phyloP scores from a whole-genome alignment of 1,140 invertebrate genomes.

The Ruditapes philippinarum region DNA sequence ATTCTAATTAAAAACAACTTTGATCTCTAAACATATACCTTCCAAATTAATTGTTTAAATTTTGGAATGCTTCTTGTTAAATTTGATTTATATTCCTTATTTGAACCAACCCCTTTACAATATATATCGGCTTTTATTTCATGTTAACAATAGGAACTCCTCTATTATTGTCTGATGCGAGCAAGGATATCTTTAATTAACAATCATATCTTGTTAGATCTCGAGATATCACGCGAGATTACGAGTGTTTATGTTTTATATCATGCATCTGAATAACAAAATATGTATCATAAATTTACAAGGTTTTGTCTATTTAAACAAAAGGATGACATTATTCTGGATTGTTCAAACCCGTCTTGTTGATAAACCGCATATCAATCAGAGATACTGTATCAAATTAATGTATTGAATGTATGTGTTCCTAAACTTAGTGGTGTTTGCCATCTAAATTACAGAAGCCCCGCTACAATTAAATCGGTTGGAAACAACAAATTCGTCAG shows the following conservation, averaged over 20 bases:
- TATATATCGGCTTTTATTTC: neutral
- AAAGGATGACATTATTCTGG: no score
- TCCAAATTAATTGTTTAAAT: neutral
- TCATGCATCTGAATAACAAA: neutral
- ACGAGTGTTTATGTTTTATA: neutral
- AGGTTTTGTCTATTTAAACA: neutral
- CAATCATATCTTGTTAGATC: constrained; percentile 21
- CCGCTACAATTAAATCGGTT: no score
- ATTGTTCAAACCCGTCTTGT: no score
- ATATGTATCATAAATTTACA: neutral
- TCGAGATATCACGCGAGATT: constrained; percentile 42
- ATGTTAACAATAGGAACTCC: neutral
- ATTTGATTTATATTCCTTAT: neutral
- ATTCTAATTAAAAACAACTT: no score
- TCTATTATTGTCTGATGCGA: neutral
- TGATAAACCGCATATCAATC: no score
- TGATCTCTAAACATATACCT: neutral
- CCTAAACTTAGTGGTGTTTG: no score
- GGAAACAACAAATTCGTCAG: no score
- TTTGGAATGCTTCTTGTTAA: neutral
- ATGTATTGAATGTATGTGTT: no score
- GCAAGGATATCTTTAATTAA: neutral
- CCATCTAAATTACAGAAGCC: no score
- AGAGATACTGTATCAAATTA: no score
- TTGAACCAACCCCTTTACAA: neutral